Evolutionary conservation across 2,888 invertebrate genomes (phyloP).

Genomic region (Torymus texanus): DNA sequence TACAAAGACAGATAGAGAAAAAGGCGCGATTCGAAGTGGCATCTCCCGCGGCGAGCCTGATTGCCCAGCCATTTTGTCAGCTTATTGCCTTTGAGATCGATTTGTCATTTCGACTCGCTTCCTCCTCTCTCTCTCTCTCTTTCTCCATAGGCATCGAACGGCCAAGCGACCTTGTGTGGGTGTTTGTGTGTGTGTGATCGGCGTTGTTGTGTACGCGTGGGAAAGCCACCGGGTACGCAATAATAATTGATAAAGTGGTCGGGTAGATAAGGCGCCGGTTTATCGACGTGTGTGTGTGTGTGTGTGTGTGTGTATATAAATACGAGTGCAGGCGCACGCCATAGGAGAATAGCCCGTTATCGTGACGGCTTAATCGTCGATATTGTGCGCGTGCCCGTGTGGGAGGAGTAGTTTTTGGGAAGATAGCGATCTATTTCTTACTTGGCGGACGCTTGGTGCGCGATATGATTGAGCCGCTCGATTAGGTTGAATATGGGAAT

Average conservation of each 20-base stretch:
- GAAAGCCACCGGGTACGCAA: slow-evolving; percentile 27
- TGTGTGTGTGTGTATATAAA: no score
- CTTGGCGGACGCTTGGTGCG: no score
- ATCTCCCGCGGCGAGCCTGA: slow-evolving; percentile 64
- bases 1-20: no score
- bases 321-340: background rate
- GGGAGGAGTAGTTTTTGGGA: background rate
- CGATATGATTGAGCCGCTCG: no score
- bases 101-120: slow-evolving; percentile 63
- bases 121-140: slow-evolving; percentile 43
- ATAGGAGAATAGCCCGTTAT: slow-evolving; percentile 30
- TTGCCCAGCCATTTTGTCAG: slow-evolving; percentile 65
- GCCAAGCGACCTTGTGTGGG: no score
- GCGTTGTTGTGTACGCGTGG: slow-evolving; percentile 27
- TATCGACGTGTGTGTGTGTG: slow-evolving; percentile 1
- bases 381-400: slow-evolving; percentile 12
- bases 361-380: slow-evolving; percentile 48
- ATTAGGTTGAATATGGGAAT: no score
- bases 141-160: background rate
- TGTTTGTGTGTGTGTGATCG: background rate
- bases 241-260: slow-evolving; percentile 50
- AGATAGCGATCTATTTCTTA: background rate
- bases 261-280: slow-evolving; percentile 43
- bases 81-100: slow-evolving; percentile 65
- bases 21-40: slow-evolving; percentile 60